phyloP scores from a whole-genome alignment of 1,140 invertebrate genomes.

The Drosophila guanche region DNA sequence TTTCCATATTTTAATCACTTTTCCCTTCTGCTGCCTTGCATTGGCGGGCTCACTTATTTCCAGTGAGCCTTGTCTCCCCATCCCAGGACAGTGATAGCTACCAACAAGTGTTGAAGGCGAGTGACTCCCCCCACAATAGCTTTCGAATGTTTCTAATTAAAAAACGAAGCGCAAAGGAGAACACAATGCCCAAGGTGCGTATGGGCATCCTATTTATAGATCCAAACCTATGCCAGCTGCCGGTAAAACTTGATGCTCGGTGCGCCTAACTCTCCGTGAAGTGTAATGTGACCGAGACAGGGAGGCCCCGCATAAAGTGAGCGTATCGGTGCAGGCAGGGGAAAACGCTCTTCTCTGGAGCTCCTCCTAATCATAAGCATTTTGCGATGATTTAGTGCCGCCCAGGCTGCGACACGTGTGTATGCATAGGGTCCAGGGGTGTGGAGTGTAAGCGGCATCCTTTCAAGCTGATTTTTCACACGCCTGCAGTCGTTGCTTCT shows the following conservation, averaged over 20 bases:
- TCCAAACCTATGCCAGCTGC: slow-evolving; percentile 52
- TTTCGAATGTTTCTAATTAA: slow-evolving; percentile 81
- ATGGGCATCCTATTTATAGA: slow-evolving; percentile 48
- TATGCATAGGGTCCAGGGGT: slow-evolving; percentile 13
- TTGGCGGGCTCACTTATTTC: slow-evolving; percentile 73
- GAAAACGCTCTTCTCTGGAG: not conserved
- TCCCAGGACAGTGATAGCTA: slow-evolving; percentile 62
- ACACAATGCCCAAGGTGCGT: slow-evolving; percentile 33
- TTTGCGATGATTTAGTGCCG: slow-evolving; percentile 75
- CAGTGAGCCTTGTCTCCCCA: slow-evolving; percentile 59
- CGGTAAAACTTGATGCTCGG: slow-evolving; percentile 27
- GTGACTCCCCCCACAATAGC: slow-evolving; percentile 52
- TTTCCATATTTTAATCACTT: slow-evolving; percentile 29
- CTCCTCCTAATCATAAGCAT: slow-evolving; percentile 76
- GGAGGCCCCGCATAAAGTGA: not conserved
- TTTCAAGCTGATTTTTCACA: slow-evolving; percentile 78
- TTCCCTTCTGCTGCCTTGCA: slow-evolving; percentile 32
- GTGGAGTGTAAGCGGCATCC: slow-evolving; percentile 56
- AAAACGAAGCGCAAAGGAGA: slow-evolving; percentile 37
- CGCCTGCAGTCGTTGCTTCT: slow-evolving; percentile 49
- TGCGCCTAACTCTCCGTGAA: slow-evolving; percentile 65
- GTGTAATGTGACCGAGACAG: slow-evolving; percentile 62
- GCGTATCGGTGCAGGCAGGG: too few species aligned
- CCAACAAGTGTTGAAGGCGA: slow-evolving; percentile 64
- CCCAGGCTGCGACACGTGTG: slow-evolving; percentile 68